Percentiles rank a stretch among this genome's conserved stretches.
phyloP scores from a whole-genome alignment of 2,797 vertebrate species.

The Manis javanica region DNA sequence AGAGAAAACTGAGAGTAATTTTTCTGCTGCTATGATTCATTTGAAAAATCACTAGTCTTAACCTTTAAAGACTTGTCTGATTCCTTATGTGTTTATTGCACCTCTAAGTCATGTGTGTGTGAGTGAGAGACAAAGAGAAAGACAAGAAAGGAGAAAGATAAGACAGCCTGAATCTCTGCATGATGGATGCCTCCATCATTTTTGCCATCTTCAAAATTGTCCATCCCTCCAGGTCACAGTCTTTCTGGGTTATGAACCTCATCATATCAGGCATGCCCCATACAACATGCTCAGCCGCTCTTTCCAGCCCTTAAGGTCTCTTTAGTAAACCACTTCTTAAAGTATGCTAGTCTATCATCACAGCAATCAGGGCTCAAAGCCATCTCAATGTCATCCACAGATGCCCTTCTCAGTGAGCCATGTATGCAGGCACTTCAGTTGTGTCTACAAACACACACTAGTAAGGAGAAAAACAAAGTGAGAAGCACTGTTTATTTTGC shows the following conservation, averaged over 20 bases:
- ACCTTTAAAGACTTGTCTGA: background rate
- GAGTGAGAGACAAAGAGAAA: background rate
- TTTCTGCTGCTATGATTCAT: slow-evolving; percentile 45
- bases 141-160: background rate
- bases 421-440: slow-evolving; percentile 39
- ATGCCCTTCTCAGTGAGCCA: slow-evolving; percentile 21
- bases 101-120: background rate
- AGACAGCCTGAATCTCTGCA: background rate
- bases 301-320: slow-evolving; percentile 50
- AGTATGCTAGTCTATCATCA: slow-evolving; percentile 44
- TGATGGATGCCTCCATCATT: background rate
- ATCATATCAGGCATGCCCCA: background rate
- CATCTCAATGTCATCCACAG: background rate
- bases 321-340: slow-evolving; percentile 56
- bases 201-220: background rate
- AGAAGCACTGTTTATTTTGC: slow-evolving; percentile 49
- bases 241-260: background rate
- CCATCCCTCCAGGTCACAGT: background rate
- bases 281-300: slow-evolving; percentile 21
- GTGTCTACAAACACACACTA: slow-evolving; percentile 53
- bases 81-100: background rate
- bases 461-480: background rate
- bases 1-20: background rate
- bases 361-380: slow-evolving; percentile 36
- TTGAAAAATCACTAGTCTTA: slow-evolving; percentile 25